Evolutionary conservation across 2,888 invertebrate genomes (phyloP).

Genomic region (Beris chalybata): DNA sequence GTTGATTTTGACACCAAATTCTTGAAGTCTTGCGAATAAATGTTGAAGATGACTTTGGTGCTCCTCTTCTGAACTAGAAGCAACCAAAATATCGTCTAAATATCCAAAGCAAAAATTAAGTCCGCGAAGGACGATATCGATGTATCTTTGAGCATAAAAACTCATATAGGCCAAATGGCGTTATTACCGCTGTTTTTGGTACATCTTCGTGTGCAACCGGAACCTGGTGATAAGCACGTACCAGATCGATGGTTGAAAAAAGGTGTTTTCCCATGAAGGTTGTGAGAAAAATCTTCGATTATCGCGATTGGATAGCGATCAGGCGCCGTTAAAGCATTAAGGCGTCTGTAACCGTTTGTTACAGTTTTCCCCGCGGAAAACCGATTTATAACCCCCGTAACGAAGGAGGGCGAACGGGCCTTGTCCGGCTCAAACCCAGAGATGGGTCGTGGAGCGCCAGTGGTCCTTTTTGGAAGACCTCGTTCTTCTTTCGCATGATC

Average conservation of each 20-base stretch:
- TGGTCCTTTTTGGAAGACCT: too few relatives aligned
- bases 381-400: too few relatives aligned
- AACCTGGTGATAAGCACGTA: background rate
- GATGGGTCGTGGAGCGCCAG: too few relatives aligned
- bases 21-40: background rate
- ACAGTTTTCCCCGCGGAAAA: too few relatives aligned
- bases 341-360: background rate
- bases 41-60: background rate
- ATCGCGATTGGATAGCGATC: background rate
- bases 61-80: background rate
- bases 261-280: background rate
- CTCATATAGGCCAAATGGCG: background rate
- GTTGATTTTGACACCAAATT: slow-evolving; percentile 7
- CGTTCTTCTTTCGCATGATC: too few relatives aligned
- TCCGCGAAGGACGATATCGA: too few relatives aligned
- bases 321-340: background rate
- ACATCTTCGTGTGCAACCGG: background rate
- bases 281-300: background rate
- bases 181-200: background rate
- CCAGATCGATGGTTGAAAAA: background rate
- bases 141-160: too few relatives aligned
- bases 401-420: too few relatives aligned
- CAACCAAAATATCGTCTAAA: background rate
- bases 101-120: background rate
- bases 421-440: too few relatives aligned